Evolutionary conservation across 2,113 vertebrate genomes (phyloP), one percentile per base, ranked within the genome.

Genomic region (Zapus hudsonius): DNA sequence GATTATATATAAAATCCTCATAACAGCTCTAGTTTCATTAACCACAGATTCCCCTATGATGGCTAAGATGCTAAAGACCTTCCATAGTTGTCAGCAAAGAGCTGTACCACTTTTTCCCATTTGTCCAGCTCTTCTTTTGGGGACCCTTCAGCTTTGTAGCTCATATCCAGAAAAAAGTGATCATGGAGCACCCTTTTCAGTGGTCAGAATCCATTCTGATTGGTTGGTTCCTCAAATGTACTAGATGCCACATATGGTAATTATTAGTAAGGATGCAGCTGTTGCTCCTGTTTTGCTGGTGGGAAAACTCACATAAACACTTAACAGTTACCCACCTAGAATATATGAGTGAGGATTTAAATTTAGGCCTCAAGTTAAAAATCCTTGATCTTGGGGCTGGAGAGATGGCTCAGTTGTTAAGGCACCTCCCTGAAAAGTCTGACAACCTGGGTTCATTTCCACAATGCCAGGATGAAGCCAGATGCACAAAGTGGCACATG

Each of bases 361-460:
- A n/a, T n/a, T n/a, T n/a, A n/a, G n/a, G n/a, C n/a, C 17, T 84
- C 47, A 85, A 47, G 82, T 27, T 79, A 82, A 63, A 90, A n/a
- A n/a, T n/a, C n/a, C n/a, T n/a, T n/a, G n/a, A n/a, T n/a, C n/a
- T n/a, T n/a, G n/a, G n/a, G n/a, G n/a, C n/a, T n/a, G n/a, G n/a
- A n/a, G n/a, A n/a, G n/a, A n/a, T n/a, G n/a, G n/a, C n/a, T n/a
- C n/a, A n/a, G n/a, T n/a, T n/a, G n/a, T n/a, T n/a, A n/a, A n/a
- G n/a, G n/a, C n/a, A n/a, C n/a, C n/a, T n/a, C n/a, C n/a, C n/a
- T n/a, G n/a, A n/a, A n/a, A n/a, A n/a, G n/a, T n/a, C n/a, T n/a
- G n/a, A n/a, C n/a, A n/a, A n/a, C n/a, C n/a, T n/a, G n/a, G n/a
- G n/a, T n/a, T n/a, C n/a, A n/a, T n/a, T n/a, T n/a, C n/a, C n/a